Evolutionary conservation across 2,888 invertebrate species (phyloP).

Genomic region (Arctia plantaginis): DNA sequence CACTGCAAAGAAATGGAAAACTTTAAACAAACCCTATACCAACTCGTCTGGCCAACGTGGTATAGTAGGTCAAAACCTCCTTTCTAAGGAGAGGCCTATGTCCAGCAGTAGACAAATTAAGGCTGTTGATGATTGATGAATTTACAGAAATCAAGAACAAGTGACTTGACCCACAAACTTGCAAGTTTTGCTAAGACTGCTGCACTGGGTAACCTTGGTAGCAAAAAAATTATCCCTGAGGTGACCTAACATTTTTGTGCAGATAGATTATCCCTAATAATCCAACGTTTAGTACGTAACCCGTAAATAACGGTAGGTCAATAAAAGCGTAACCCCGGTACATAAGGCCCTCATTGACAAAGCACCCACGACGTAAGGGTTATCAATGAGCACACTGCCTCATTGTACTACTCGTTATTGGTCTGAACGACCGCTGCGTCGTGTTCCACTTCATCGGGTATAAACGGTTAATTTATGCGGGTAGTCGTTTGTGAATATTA

Average conservation of each 20-base stretch:
- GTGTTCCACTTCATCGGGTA: constrained; percentile 28
- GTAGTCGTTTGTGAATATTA: neutral
- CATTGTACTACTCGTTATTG: constrained; percentile 34
- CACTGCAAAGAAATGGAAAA: no score
- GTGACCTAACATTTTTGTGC: neutral
- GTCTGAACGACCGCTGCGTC: constrained; percentile 14
- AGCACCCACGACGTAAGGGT: constrained; percentile 43
- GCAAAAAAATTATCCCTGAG: neutral
- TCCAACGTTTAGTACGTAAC: constrained; percentile 37
- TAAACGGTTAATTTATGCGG: constrained; percentile 23
- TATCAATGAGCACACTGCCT: constrained; percentile 37
- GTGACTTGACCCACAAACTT: no score
- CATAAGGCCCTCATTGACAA: constrained; percentile 48
- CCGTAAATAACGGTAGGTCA: constrained; percentile 56
- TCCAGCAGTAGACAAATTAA: no score
- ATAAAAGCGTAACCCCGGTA: constrained; percentile 60
- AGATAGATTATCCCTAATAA: constrained; percentile 39
- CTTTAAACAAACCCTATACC: no score
- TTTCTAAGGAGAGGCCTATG: no score
- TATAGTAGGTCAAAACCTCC: no score
- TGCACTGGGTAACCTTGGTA: no score
- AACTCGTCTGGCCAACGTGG: no score
- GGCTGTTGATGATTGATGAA: no score
- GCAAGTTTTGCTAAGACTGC: no score
- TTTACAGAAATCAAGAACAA: no score